Conservation (phyloP, 2,113 vertebrate species). For the Colaptes auratus region DNA sequence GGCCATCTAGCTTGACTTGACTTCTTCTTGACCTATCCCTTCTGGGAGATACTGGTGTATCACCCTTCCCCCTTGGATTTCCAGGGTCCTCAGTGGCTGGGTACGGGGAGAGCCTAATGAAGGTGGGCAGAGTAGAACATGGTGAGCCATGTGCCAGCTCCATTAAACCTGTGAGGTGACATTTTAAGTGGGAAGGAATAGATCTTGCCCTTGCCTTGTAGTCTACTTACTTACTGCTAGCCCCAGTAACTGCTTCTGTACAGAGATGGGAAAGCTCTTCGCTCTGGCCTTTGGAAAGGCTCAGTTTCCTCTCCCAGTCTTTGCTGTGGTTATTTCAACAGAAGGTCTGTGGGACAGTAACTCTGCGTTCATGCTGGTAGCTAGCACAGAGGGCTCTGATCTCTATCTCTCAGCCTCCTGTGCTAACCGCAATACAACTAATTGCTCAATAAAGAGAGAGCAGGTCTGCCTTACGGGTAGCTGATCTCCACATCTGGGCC, state of each 20-base stretch:
- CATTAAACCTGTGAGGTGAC: neutral
- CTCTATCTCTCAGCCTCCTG: neutral
- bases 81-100: neutral
- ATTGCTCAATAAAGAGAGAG: neutral
- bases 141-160: neutral
- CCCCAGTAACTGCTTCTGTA: neutral
- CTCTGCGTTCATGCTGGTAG: neutral
- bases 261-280: neutral
- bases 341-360: neutral
- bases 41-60: neutral
- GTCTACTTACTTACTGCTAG: neutral
- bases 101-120: neutral
- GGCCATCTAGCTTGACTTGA: slow-evolving; percentile 20
- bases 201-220: neutral
- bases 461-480: neutral
- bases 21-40: slow-evolving; percentile 48
- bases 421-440: neutral
- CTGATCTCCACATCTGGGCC: neutral
- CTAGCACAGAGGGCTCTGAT: slow-evolving; percentile 47
- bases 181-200: neutral
- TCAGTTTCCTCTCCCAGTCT: neutral
- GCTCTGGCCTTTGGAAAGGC: accelerated
- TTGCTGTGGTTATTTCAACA: neutral
- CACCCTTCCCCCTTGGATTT: neutral
- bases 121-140: neutral